These are phyloP conservation scores for Orthonyx spaldingii DNA, from an alignment of 2,113 vertebrate species.

Conservation along the genomic window DNA sequence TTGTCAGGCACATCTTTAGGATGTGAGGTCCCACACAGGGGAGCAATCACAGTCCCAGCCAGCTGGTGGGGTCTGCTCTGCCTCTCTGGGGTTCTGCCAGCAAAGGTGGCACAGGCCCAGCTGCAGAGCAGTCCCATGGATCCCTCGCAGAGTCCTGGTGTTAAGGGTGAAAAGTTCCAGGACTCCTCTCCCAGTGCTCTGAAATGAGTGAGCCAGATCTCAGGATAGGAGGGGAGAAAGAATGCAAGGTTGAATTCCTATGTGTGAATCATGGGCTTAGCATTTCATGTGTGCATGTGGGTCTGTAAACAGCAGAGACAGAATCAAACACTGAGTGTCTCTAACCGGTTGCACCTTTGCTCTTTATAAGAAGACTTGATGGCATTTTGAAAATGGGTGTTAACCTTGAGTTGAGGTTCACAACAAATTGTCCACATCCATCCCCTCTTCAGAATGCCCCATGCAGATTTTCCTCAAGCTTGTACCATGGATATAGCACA, in stretches of 20 bases:
- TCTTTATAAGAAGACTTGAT: neutral
- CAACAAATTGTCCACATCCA: neutral
- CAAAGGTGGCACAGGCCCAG: neutral
- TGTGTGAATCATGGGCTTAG: neutral
- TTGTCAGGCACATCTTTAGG: neutral
- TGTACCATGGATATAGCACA: neutral
- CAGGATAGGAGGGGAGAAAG: accelerated
- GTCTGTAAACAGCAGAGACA: neutral
- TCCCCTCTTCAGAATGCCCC: neutral
- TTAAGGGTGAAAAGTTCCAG: neutral
- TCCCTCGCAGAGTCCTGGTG: neutral
- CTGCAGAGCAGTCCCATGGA: neutral
- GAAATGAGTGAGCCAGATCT: neutral
- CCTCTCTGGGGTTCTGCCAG: neutral
- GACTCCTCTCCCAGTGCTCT: neutral
- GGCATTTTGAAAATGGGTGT: neutral
- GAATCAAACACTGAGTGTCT: neutral
- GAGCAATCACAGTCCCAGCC: neutral
- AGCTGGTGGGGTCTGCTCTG: neutral
- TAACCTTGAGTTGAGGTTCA: neutral
- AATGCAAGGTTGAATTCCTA: neutral
- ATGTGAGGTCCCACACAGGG: accelerated
- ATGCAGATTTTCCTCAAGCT: neutral
- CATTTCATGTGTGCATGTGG: neutral
- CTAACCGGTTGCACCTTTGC: neutral